Conservation (phyloP, 2,113 vertebrate species). For the Trichomycterus rosablanca region DNA sequence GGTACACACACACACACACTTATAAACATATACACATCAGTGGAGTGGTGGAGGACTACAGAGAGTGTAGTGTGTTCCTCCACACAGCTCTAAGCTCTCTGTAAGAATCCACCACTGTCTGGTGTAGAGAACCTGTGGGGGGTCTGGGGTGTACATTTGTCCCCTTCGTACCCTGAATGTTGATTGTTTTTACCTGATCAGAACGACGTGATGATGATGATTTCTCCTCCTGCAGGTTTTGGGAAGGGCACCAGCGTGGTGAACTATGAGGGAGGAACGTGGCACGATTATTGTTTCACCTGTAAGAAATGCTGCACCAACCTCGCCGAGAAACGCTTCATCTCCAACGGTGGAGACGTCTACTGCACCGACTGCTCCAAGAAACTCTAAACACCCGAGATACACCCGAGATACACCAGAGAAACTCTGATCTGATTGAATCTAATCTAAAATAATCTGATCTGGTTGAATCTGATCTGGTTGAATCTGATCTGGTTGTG, state of each 20-base stretch:
- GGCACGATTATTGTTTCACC: constrained; percentile 97
- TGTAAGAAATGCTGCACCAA: constrained; percentile 88
- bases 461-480: too few relatives aligned
- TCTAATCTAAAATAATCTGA: too few relatives aligned
- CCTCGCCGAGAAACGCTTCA: constrained; percentile 88
- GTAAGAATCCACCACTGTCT: too few relatives aligned
- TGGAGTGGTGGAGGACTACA: not conserved
- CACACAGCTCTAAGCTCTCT: not conserved
- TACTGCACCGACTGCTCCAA: constrained; percentile 87
- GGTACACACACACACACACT: constrained; percentile 59
- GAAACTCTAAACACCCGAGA: constrained; percentile 65
- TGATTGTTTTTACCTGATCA: too few relatives aligned
- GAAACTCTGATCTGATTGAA: too few relatives aligned
- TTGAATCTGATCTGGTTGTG: too few relatives aligned
- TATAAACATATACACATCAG: not conserved
- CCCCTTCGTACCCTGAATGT: too few relatives aligned
- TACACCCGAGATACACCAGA: not conserved
- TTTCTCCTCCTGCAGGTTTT: constrained; percentile 67
- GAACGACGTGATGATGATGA: too few relatives aligned
- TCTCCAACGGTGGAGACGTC: constrained; percentile 76
- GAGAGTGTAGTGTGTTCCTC: too few relatives aligned
- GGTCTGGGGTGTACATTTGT: too few relatives aligned
- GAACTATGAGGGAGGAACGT: constrained; percentile 87
- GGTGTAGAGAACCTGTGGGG: too few relatives aligned
- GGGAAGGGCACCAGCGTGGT: constrained; percentile 93